A percentile compares a stretch with the other conserved stretches of the same genome.
These are phyloP conservation scores for Cyphomyrus discorhynchus DNA, from an alignment of 2,113 vertebrate genomes.

Conservation along the genomic window DNA sequence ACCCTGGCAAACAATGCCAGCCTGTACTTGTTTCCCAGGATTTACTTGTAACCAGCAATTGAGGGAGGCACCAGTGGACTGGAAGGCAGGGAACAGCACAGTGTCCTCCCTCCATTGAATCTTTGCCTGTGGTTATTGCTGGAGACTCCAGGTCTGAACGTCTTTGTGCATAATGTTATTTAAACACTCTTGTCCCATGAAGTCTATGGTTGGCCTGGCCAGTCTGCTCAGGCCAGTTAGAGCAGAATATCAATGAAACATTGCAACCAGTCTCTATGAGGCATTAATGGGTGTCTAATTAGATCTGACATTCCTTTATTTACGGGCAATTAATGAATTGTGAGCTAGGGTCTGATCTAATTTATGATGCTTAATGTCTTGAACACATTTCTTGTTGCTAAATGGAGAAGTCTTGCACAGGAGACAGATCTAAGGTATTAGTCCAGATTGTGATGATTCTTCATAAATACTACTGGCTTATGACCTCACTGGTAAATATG, in stretches of 20 bases:
- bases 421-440: conserved; percentile 26
- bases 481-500: conserved; percentile 32
- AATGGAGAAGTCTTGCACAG: conserved; percentile 20
- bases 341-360: conserved; percentile 21
- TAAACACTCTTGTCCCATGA: background rate
- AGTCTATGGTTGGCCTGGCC: background rate
- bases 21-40: background rate
- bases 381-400: conserved; percentile 17
- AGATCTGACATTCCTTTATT: conserved; percentile 25
- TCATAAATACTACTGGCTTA: conserved; percentile 25
- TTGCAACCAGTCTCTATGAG: conserved; percentile 20
- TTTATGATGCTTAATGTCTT: conserved; percentile 24
- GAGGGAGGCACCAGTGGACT: background rate
- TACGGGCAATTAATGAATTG: conserved; percentile 28
- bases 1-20: background rate
- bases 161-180: conserved; percentile 16
- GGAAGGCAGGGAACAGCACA: background rate
- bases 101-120: background rate
- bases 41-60: background rate
- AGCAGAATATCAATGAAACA: conserved; percentile 22
- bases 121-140: background rate
- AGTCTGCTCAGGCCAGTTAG: background rate
- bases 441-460: conserved; percentile 29
- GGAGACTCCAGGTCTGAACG: background rate
- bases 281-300: conserved; percentile 26